Evolutionary conservation across 2,888 invertebrate species (phyloP).

Genomic region (Acrobasis consociella): DNA sequence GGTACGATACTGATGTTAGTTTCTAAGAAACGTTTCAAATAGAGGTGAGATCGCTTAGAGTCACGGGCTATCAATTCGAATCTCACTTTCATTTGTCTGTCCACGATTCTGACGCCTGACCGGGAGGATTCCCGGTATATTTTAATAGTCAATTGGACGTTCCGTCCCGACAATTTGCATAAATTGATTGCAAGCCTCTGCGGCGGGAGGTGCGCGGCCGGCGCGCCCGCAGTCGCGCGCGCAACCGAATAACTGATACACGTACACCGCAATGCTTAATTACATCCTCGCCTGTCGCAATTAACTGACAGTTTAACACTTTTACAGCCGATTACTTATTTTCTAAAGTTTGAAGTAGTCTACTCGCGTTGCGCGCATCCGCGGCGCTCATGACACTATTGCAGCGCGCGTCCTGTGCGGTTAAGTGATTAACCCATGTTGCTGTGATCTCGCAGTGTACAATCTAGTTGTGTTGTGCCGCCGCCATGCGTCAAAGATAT

Average conservation of each 20-base stretch:
- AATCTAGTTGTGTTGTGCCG: slow-evolving; percentile 41
- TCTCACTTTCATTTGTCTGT: slow-evolving; percentile 4
- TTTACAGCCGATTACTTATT: slow-evolving; percentile 58
- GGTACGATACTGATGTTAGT: neutral
- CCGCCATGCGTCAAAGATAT: slow-evolving; percentile 76
- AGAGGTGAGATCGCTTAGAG: neutral
- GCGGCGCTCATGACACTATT: slow-evolving; percentile 46
- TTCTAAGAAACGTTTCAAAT: neutral
- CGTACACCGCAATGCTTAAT: slow-evolving; percentile 73
- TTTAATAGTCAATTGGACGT: slow-evolving; percentile 57
- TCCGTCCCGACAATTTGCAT: slow-evolving; percentile 78
- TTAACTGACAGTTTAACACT: slow-evolving; percentile 64
- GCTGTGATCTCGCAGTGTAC: slow-evolving; percentile 58
- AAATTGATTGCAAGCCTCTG: slow-evolving; percentile 73
- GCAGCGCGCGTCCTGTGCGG: slow-evolving; percentile 49
- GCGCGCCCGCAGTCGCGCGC: slow-evolving; percentile 71
- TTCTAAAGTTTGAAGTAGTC: slow-evolving; percentile 48
- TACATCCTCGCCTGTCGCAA: slow-evolving; percentile 70
- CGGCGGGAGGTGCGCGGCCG: slow-evolving; percentile 49
- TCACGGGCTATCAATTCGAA: neutral
- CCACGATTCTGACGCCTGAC: slow-evolving; percentile 28
- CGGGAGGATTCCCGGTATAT: slow-evolving; percentile 43
- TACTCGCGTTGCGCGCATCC: slow-evolving; percentile 37
- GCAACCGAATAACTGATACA: slow-evolving; percentile 77
- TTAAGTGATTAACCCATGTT: slow-evolving; percentile 61